These are phyloP conservation scores for Bombus haemorrhoidalis DNA, from an alignment of 1,140 invertebrate genomes.

Conservation along the genomic window DNA sequence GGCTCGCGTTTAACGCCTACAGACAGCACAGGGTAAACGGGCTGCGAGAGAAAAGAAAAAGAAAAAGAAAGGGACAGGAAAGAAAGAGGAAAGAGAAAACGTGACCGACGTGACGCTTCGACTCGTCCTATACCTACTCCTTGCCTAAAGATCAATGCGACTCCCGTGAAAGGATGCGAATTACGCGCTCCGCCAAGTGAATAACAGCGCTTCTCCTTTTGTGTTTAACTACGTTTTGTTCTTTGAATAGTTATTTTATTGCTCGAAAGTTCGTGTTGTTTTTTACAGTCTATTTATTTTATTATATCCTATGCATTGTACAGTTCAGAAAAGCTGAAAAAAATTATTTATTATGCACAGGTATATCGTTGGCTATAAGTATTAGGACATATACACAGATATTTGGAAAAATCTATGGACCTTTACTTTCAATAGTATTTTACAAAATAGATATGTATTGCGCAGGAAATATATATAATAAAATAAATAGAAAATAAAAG, in stretches of 20 bases:
- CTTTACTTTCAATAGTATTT: neutral
- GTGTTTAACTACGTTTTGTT: neutral
- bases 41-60: neutral
- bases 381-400: no score
- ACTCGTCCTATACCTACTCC: neutral
- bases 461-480: no score
- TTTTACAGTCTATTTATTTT: no score
- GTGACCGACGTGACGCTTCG: neutral
- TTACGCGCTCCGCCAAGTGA: constrained; percentile 50
- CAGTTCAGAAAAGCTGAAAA: no score
- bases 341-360: neutral
- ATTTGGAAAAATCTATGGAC: neutral
- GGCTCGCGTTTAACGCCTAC: constrained; percentile 40
- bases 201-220: constrained; percentile 29
- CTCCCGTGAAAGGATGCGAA: constrained; percentile 26
- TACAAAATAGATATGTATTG: no score
- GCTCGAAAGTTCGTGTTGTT: neutral
- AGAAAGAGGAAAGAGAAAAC: constrained; percentile 7
- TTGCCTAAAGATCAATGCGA: constrained; percentile 30
- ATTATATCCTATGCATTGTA: neutral
- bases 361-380: neutral
- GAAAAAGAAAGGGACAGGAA: no score
- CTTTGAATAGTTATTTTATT: constrained; percentile 1
- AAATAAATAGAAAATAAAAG: no score
- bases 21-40: neutral